Evolutionary conservation across 2,888 invertebrate species (phyloP), one percentile per base, ranked within the genome.

Genomic region (Rhorus exstirpatorius): DNA sequence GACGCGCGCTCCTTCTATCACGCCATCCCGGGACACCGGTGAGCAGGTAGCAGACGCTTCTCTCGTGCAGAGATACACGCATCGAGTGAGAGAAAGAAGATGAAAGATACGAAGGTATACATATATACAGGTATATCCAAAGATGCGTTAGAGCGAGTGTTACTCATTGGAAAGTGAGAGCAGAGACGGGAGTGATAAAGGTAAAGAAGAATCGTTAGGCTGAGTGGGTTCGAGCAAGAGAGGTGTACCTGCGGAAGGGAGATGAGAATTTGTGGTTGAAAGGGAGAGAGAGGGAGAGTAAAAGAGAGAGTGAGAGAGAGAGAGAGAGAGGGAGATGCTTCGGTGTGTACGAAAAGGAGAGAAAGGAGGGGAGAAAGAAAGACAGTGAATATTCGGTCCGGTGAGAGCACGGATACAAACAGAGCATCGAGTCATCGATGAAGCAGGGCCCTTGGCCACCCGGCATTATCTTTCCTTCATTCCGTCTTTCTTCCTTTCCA

Each of bases 381-480:
- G 41, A 74, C 60, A 46, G 19, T 3, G 60, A 65, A 60, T 44
- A 70, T 63, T 68, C 55, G 72, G 76, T 68, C 61, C 70, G 58
- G 74, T 58, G 84, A 86, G 86, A 86, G 87, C 83, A 86, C 87
- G 85, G 87, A 88, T 86, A 88, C 89, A 88, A 90, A 89, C 89
- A 86, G 87, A 90, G 86, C 89, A 88, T 90, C 90, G 89, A 90
- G 90, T 90, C 89, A 89, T 90, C 90, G 89, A 88, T 86, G 84
- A 84, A 76, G 84, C 84, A 80, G 83, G 85, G 80, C 86, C 80
- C 83, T n/a, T 74, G 88, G 88, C 90, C 90, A 91, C 90, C 91
- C 90, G 90, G 89, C 86, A 89, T 89, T 89, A 87, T 88, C 87
- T 84, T 86, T 84, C 85, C 63, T 26, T 60, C 55, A 17, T 55